phyloP scores from a whole-genome alignment of 2,888 invertebrate genomes.

The Andrena minutula region DNA sequence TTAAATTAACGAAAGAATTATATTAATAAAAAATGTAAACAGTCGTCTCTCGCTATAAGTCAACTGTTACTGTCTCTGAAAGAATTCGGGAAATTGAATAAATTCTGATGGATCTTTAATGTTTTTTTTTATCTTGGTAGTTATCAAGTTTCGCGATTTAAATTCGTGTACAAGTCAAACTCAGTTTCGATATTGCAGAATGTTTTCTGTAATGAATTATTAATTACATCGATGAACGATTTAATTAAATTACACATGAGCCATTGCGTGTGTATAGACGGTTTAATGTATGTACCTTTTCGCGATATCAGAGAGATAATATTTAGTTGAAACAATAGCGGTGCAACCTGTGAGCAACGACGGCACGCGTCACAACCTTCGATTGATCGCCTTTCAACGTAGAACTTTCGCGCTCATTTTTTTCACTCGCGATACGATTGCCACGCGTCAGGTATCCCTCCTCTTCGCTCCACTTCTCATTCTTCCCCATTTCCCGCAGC shows the following conservation, averaged over 20 bases:
- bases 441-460: constrained; percentile 53
- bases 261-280: not conserved
- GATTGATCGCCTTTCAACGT: constrained; percentile 62
- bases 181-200: not conserved
- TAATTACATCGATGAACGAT: not conserved
- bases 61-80: not conserved
- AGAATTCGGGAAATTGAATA: not conserved
- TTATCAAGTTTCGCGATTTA: not conserved
- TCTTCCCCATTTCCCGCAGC: not conserved
- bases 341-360: constrained; percentile 26
- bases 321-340: constrained; percentile 1
- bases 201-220: not conserved
- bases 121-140: not conserved
- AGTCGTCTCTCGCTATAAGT: no score
- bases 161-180: not conserved
- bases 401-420: constrained; percentile 60
- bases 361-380: constrained; percentile 56
- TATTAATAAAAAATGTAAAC: not conserved
- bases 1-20: not conserved
- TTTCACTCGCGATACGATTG: constrained; percentile 29
- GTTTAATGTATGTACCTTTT: not conserved
- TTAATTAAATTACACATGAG: not conserved
- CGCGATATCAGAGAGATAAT: constrained; percentile 7
- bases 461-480: constrained; percentile 6
- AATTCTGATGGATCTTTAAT: not conserved